phyloP scores from a whole-genome alignment of 2,888 invertebrate genomes.

The Halocaridina rubra region DNA sequence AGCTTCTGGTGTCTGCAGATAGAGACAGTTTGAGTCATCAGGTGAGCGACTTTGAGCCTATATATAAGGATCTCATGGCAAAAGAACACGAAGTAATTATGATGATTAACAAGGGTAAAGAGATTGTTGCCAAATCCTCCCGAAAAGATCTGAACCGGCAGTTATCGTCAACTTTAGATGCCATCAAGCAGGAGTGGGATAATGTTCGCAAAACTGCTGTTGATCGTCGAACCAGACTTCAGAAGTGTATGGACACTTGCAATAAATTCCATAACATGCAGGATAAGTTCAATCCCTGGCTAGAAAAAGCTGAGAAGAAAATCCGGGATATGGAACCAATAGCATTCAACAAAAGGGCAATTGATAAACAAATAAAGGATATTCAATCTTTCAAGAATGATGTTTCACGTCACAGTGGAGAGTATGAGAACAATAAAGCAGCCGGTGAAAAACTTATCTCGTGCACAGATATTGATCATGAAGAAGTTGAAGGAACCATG shows the following conservation, averaged over 20 bases:
- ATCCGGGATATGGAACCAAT: conserved; percentile 82
- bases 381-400: conserved; percentile 91
- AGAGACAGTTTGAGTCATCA: conserved; percentile 85
- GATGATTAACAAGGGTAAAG: conserved; percentile 89
- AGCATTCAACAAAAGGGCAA: conserved; percentile 82
- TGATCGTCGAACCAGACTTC: conserved; percentile 85
- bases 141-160: conserved; percentile 73
- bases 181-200: conserved; percentile 92
- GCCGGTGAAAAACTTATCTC: conserved; percentile 89
- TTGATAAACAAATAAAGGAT: conserved; percentile 88
- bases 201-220: conserved; percentile 88
- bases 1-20: conserved; percentile 88
- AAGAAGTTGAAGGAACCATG: conserved; percentile 85
- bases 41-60: conserved; percentile 83
- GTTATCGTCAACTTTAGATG: conserved; percentile 84
- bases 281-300: conserved; percentile 89
- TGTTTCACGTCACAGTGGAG: conserved; percentile 92
- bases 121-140: conserved; percentile 73
- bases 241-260: conserved; percentile 92
- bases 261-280: conserved; percentile 88
- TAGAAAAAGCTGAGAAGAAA: conserved; percentile 86
- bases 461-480: conserved; percentile 91
- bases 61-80: conserved; percentile 88
- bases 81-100: conserved; percentile 94
- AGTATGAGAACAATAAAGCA: conserved; percentile 88